A percentile compares a stretch with the other conserved stretches of the same genome.
Evolutionary conservation across 2,797 vertebrate species (phyloP).

Genomic region (Knipowitschia caucasica): DNA sequence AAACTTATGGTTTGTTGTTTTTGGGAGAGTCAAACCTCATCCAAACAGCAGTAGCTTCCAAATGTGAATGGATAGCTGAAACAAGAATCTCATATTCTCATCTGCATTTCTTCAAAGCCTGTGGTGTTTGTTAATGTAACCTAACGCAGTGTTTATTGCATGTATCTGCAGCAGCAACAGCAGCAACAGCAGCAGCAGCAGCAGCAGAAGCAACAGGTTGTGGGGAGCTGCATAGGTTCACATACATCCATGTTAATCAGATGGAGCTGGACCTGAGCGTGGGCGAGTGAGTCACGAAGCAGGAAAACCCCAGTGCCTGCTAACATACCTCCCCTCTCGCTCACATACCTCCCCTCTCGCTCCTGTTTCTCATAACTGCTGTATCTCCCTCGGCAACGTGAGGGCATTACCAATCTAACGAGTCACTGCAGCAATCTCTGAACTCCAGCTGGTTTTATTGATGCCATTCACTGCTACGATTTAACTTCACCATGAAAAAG

Average conservation of each 20-base stretch:
- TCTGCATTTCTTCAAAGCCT: no score
- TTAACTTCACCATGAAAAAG: no score
- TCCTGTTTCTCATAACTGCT: background rate
- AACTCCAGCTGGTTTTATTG: background rate
- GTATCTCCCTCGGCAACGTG: slow-evolving; percentile 4
- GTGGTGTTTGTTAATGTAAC: background rate
- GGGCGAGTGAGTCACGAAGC: slow-evolving; percentile 5
- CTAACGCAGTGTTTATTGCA: background rate
- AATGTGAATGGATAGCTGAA: no score
- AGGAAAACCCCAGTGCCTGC: slow-evolving; percentile 1
- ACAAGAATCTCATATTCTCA: no score
- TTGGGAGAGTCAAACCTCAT: no score
- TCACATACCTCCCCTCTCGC: background rate
- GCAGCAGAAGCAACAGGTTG: no score
- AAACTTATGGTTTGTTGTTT: no score
- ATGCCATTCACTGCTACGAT: background rate
- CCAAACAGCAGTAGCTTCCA: no score
- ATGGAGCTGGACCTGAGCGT: background rate
- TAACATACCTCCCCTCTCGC: background rate
- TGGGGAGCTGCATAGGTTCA: background rate
- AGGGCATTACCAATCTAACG: background rate
- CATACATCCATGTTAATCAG: background rate
- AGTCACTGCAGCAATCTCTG: slow-evolving; percentile 1
- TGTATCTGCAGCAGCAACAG: background rate
- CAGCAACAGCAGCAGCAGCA: no score